Evolutionary conservation across 2,888 invertebrate species (phyloP), one percentile per base, ranked within the genome.

Genomic region (Acronicta psi): DNA sequence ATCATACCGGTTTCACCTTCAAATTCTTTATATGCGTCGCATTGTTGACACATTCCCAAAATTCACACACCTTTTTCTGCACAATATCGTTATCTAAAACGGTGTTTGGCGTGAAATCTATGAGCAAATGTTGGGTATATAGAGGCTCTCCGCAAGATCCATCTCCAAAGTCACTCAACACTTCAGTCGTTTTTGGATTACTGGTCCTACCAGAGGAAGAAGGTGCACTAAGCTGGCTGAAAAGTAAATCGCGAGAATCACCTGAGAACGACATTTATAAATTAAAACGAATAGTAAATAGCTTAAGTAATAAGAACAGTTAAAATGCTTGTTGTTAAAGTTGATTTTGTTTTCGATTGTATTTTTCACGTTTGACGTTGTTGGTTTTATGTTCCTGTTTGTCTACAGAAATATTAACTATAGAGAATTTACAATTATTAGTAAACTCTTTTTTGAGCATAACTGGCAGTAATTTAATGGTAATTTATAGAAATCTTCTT

Each of bases 1-100:
- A 9, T 40, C 60, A 16, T 20, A 83, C 84, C 65, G 84, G 83
- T n/a, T 56, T 10, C 16, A 72, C 77, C 62, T 73, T 74, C n/a
- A 82, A 40, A 6, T 59, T 40, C 2, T 65, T 66, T 47, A 84
- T 59, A 16, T 80, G 72, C 1, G 75, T 76, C 8, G 62, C 62
- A n/a, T 61, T 73, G 0, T 59, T 59, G n/a, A 82, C 52, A 20
- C 77, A 80, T 5, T 79, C 59, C 83, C 84, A 83, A 63, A 84
- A 83, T 0, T 71, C 70, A 18, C 78, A 78, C 47, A 80, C 79
- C 45, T 83, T 84, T 38, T 54, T 69, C 45, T 82, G 80, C 0
- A 75, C 62, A 18, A 61, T 67, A 0, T 77, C 77, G 1, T 63
- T 77, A n/a, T 83, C 84, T 1, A 64, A 6, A 0, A 69, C 69